phyloP scores from a whole-genome alignment of 2,797 vertebrate genomes.

The Pantherophis alleghaniensis region DNA sequence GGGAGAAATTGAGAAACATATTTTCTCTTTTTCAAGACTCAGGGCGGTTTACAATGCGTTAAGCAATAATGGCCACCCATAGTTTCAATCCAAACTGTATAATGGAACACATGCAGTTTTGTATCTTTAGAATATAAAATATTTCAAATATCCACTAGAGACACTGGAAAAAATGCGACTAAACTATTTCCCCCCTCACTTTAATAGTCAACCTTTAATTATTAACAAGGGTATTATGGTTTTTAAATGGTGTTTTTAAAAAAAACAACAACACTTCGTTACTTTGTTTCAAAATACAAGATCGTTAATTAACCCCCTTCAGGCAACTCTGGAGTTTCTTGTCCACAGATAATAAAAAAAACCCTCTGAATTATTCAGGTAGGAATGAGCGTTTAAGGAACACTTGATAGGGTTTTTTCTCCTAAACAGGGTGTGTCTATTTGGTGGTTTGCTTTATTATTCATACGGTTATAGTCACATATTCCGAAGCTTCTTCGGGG shows the following conservation, averaged over 20 bases:
- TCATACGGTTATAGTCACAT: not conserved
- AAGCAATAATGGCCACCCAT: not conserved
- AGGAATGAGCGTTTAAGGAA: not conserved
- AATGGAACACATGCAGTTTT: not conserved
- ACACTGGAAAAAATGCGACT: not conserved
- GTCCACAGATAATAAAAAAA: not conserved
- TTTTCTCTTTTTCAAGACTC: not conserved
- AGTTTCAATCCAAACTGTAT: not conserved
- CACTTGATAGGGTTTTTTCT: not conserved
- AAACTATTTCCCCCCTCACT: not conserved
- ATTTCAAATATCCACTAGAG: not conserved
- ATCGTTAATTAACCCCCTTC: not conserved
- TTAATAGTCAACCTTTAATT: not conserved
- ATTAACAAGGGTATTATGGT: not conserved
- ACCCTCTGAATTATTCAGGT: not conserved
- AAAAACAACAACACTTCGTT: not conserved
- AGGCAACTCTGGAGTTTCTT: not conserved
- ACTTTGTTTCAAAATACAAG: not conserved
- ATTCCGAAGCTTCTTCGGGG: not conserved
- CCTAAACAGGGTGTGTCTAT: not conserved
- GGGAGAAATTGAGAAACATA: too few species aligned
- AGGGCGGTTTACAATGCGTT: too few species aligned
- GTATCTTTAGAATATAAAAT: not conserved
- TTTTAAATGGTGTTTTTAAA: not conserved
- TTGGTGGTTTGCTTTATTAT: not conserved